These are phyloP conservation scores for Leistus spinibarbis DNA, from an alignment of 2,888 invertebrate genomes.

Conservation along the genomic window DNA sequence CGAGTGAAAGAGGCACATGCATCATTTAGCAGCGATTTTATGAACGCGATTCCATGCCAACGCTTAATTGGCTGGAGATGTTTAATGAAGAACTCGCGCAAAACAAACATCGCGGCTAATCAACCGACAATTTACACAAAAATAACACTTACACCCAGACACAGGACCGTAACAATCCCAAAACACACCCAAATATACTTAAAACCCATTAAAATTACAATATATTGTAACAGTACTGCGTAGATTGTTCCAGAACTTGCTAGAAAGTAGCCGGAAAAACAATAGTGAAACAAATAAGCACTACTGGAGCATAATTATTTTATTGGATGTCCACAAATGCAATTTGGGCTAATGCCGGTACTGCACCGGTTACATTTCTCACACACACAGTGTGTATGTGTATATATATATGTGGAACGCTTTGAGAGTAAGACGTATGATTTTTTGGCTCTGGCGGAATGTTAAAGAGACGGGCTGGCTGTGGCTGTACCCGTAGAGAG, in stretches of 20 bases:
- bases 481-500: too few relatives aligned
- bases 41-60: not conserved
- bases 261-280: too few relatives aligned
- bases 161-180: not conserved
- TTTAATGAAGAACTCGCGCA: not conserved
- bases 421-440: slow-evolving; percentile 15
- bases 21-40: not conserved
- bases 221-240: too few relatives aligned
- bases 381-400: not conserved
- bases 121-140: not conserved
- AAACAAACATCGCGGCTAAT: not conserved
- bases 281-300: not conserved
- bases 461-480: slow-evolving; percentile 29
- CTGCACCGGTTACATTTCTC: not conserved
- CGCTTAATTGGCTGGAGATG: not conserved
- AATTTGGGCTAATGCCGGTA: not conserved
- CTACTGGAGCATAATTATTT: too few relatives aligned
- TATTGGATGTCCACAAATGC: too few relatives aligned
- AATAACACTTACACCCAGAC: not conserved
- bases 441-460: slow-evolving; percentile 25
- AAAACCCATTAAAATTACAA: too few relatives aligned
- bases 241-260: too few relatives aligned
- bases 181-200: too few relatives aligned
- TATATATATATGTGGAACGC: not conserved
- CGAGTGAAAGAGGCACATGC: not conserved